phyloP scores from a whole-genome alignment of 2,113 vertebrate genomes.

The Uria aalge region DNA sequence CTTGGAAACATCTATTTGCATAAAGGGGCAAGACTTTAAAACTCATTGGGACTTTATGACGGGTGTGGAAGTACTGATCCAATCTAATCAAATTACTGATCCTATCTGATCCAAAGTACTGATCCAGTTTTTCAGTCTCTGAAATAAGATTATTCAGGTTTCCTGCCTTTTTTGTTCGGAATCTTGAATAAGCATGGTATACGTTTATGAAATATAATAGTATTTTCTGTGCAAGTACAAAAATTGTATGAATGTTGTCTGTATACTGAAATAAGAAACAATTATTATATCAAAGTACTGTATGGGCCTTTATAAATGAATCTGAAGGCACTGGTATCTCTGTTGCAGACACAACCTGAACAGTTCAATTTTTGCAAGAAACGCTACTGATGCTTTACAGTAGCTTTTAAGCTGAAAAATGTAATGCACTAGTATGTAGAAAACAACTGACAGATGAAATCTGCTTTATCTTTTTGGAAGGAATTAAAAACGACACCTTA shows the following conservation, averaged over 20 bases:
- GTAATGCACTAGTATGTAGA: neutral
- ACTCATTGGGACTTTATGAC: neutral
- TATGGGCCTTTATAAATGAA: neutral
- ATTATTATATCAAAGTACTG: neutral
- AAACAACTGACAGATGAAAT: neutral
- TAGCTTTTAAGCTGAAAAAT: neutral
- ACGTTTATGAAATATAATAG: rapidly evolving
- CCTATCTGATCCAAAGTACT: neutral
- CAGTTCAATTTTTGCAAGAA: neutral
- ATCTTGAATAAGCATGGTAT: neutral
- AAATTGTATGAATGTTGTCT: neutral
- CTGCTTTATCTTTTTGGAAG: neutral
- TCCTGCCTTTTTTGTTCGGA: neutral
- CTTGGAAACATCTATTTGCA: neutral
- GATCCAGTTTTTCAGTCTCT: neutral
- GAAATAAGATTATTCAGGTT: neutral
- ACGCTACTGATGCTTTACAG: neutral
- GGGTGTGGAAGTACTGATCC: neutral
- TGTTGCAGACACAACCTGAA: neutral
- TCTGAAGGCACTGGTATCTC: neutral
- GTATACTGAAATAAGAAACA: neutral
- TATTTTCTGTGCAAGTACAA: neutral
- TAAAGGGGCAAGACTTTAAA: neutral
- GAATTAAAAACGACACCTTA: slow-evolving; percentile 14
- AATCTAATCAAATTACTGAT: neutral